Percentiles rank a stretch among this genome's conserved stretches.
phyloP scores from a whole-genome alignment of 2,888 invertebrate species.

The Drosophila yooni region DNA sequence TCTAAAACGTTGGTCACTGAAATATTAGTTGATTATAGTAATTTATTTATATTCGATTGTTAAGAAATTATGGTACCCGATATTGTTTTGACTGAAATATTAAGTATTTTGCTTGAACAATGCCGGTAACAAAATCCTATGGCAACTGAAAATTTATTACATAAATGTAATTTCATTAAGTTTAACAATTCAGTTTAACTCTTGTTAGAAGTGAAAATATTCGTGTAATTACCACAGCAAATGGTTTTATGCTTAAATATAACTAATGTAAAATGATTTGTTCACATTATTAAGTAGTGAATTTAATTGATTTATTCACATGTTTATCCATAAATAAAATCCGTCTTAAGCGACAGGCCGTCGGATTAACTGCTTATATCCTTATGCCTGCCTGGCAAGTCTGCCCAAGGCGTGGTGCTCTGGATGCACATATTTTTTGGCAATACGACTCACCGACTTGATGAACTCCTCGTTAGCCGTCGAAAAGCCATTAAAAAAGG shows the following conservation, averaged over 20 bases:
- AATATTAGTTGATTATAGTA: background rate
- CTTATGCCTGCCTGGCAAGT: background rate
- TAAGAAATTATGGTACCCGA: background rate
- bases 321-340: background rate
- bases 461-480: background rate
- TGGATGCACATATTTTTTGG: background rate
- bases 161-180: background rate
- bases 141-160: background rate
- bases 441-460: background rate
- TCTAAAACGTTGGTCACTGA: background rate
- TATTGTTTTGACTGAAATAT: background rate
- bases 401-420: background rate
- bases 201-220: background rate
- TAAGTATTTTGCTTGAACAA: background rate
- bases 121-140: background rate
- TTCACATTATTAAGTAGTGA: background rate
- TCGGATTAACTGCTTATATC: background rate
- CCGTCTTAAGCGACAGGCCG: background rate
- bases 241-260: background rate
- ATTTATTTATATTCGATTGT: background rate
- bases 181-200: background rate
- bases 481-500: background rate
- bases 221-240: background rate
- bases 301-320: background rate
- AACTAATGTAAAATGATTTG: background rate